Evolutionary conservation across 2,113 vertebrate species (phyloP).

Genomic region (Tringa solitaria): DNA sequence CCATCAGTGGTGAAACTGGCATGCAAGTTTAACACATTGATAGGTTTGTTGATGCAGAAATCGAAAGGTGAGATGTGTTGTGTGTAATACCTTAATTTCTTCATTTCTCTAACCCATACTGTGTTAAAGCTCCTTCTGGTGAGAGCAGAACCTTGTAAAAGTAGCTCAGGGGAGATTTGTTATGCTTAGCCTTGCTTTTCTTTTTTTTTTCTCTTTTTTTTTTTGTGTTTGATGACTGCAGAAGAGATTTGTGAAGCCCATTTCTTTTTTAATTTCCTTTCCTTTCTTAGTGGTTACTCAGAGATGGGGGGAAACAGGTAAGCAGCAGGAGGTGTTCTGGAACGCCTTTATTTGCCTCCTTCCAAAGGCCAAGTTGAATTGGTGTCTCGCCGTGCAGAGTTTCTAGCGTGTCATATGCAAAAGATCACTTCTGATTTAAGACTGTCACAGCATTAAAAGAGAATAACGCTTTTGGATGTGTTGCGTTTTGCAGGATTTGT

Average conservation of each 20-base stretch:
- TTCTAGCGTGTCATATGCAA: background rate
- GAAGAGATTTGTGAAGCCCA: background rate
- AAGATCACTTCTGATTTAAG: background rate
- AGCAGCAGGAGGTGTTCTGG: background rate
- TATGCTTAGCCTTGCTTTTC: background rate
- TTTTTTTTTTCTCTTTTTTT: background rate
- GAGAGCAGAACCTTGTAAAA: background rate
- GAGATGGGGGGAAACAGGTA: background rate
- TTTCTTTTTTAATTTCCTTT: fast-evolving
- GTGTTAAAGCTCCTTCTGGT: background rate
- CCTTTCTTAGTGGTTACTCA: background rate
- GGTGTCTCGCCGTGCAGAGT: background rate
- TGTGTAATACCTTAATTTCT: background rate
- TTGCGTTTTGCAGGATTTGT: background rate
- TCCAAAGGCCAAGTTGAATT: fast-evolving
- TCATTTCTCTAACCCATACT: background rate
- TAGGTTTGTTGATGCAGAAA: background rate
- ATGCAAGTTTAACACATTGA: background rate
- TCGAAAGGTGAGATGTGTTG: background rate
- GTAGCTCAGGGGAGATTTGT: background rate
- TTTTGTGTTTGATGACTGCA: background rate
- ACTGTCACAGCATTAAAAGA: background rate
- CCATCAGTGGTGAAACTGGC: background rate
- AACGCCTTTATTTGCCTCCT: background rate
- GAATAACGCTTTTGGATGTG: background rate